These are phyloP conservation scores for Thera obeliscata DNA, from an alignment of 2,888 invertebrate genomes.

Conservation along the genomic window DNA sequence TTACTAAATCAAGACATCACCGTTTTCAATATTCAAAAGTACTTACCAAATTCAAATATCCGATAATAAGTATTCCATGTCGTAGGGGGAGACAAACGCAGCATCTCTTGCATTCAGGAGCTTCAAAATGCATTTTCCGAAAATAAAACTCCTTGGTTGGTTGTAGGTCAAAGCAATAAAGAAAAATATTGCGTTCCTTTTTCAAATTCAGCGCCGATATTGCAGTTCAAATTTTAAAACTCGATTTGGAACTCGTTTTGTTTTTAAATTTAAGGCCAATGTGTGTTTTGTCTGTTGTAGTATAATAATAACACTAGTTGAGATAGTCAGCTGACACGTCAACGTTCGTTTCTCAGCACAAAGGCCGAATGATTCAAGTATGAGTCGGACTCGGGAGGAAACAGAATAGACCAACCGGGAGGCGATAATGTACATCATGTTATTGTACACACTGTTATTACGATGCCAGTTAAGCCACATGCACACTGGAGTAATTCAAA, in stretches of 20 bases:
- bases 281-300: no score
- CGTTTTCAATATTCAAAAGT: neutral
- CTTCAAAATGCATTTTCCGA: slow-evolving; percentile 51
- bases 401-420: slow-evolving; percentile 14
- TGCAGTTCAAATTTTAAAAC: neutral
- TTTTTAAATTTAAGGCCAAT: neutral
- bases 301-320: no score
- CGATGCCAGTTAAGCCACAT: no score
- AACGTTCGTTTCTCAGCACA: neutral
- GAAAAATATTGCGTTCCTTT: neutral
- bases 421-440: no score
- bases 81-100: slow-evolving; percentile 59
- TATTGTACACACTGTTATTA: no score
- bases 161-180: neutral
- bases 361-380: slow-evolving; percentile 17
- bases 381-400: slow-evolving; percentile 16
- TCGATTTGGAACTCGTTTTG: neutral
- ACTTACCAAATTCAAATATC: slow-evolving; percentile 49
- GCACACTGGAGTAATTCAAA: no score
- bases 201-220: neutral
- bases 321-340: neutral
- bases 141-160: neutral
- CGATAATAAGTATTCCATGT: slow-evolving; percentile 58
- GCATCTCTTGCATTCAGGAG: slow-evolving; percentile 58
- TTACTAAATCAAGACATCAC: no score